Percentiles rank a stretch among this genome's conserved stretches.
Conservation (phyloP, 2,113 vertebrate species). For the Tychaedon coryphoeus region DNA sequence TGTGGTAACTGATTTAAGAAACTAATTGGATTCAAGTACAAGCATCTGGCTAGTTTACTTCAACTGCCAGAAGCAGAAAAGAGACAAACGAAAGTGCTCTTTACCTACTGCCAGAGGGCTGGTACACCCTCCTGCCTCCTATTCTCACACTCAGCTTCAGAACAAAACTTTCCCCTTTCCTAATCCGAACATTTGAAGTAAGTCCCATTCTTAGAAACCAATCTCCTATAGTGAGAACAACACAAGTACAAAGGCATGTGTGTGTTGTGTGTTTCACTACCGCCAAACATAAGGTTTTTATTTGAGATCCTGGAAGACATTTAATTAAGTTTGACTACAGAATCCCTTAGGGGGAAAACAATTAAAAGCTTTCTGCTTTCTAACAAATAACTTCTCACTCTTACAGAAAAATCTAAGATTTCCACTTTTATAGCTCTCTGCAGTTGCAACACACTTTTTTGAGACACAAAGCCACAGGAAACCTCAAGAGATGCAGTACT, state of each 20-base stretch:
- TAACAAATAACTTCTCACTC: slow-evolving; percentile 6
- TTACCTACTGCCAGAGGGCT: background rate
- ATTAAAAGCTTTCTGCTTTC: slow-evolving; percentile 24
- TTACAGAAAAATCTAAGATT: background rate
- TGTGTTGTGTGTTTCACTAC: background rate
- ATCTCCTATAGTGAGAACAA: background rate
- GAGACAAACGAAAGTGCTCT: background rate
- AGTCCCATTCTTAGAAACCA: background rate
- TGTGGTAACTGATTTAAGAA: slow-evolving; percentile 2
- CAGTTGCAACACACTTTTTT: background rate
- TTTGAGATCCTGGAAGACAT: background rate
- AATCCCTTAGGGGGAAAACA: background rate
- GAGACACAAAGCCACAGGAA: background rate
- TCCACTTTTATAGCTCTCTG: background rate
- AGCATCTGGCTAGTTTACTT: slow-evolving; percentile 5
- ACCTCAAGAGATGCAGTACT: background rate
- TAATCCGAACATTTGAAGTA: background rate
- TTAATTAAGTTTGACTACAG: background rate
- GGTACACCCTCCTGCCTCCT: background rate
- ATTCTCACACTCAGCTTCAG: background rate
- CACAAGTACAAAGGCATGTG: background rate
- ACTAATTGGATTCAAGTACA: slow-evolving; percentile 6
- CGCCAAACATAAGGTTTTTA: slow-evolving; percentile 6
- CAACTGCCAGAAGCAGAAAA: slow-evolving; percentile 3
- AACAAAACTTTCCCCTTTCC: background rate